A percentile compares a stretch with the other conserved stretches of the same genome.
phyloP scores from a whole-genome alignment of 2,797 vertebrate species.

The Buphagus erythrorhynchus region DNA sequence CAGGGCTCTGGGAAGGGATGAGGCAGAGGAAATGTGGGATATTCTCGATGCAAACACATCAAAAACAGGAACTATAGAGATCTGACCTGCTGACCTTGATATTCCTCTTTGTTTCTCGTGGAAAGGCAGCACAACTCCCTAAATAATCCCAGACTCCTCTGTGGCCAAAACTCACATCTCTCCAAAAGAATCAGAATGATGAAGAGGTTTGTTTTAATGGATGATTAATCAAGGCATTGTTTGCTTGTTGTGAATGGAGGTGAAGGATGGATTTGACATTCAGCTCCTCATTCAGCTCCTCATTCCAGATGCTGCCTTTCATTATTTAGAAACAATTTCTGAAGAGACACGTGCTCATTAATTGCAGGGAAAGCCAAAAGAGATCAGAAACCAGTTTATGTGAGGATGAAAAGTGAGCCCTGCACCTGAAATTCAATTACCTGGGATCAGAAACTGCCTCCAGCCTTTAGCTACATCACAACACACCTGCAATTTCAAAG shows the following conservation, averaged over 20 bases:
- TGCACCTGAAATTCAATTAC: slow-evolving; percentile 18
- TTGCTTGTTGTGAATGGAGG: not conserved
- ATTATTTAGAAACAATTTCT: not conserved
- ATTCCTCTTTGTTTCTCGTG: not conserved
- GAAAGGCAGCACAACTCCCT: not conserved
- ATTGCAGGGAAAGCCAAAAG: not conserved
- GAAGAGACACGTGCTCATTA: not conserved
- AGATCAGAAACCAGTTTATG: not conserved
- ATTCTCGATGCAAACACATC: not conserved
- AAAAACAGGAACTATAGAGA: not conserved
- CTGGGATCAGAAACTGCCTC: not conserved
- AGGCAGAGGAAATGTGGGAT: not conserved
- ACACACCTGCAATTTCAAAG: slow-evolving; percentile 2
- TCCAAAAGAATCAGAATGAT: not conserved
- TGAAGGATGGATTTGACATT: not conserved
- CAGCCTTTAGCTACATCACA: not conserved
- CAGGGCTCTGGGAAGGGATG: not conserved
- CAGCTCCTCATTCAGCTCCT: not conserved
- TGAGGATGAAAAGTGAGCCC: not conserved
- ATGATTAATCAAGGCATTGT: not conserved
- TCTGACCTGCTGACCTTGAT: not conserved
- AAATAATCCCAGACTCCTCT: not conserved
- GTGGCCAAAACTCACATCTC: not conserved
- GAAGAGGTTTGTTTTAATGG: not conserved
- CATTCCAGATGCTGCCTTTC: not conserved